These are phyloP conservation scores for Bugulina stolonifera DNA, from an alignment of 2,888 invertebrate genomes.

Conservation along the genomic window DNA sequence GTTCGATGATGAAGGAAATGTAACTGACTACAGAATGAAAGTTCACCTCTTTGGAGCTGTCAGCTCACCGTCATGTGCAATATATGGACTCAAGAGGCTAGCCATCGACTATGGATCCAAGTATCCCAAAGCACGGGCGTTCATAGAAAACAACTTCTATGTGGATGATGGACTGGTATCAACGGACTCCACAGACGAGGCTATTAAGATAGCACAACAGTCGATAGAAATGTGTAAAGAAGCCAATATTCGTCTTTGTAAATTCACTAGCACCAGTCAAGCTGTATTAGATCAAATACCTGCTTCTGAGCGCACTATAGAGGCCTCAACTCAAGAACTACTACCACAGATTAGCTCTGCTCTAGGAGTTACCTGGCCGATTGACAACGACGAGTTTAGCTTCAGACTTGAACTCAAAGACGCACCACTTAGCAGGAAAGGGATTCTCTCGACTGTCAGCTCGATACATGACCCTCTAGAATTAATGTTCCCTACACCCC, in stretches of 20 bases:
- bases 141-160: not conserved
- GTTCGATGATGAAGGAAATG: slow-evolving; percentile 3
- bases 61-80: slow-evolving; percentile 25
- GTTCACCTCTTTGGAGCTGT: slow-evolving; percentile 27
- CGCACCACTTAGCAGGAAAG: not conserved
- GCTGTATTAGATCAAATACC: not conserved
- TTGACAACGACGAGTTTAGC: not conserved
- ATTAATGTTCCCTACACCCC: not conserved
- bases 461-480: not conserved
- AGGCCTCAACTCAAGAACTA: not conserved
- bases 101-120: not conserved
- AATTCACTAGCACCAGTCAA: slow-evolving; percentile 10
- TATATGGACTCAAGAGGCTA: slow-evolving; percentile 3
- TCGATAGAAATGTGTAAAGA: slow-evolving; percentile 17
- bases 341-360: not conserved
- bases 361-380: not conserved
- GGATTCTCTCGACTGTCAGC: not conserved
- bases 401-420: not conserved
- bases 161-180: not conserved
- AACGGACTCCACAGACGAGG: not conserved
- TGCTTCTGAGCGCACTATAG: not conserved
- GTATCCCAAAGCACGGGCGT: not conserved
- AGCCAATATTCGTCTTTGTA: not conserved
- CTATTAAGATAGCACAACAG: not conserved
- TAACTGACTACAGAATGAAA: slow-evolving; percentile 26